These are phyloP conservation scores for Pristionchus fissidentatus DNA, from an alignment of 2,888 invertebrate species.

Conservation along the genomic window DNA sequence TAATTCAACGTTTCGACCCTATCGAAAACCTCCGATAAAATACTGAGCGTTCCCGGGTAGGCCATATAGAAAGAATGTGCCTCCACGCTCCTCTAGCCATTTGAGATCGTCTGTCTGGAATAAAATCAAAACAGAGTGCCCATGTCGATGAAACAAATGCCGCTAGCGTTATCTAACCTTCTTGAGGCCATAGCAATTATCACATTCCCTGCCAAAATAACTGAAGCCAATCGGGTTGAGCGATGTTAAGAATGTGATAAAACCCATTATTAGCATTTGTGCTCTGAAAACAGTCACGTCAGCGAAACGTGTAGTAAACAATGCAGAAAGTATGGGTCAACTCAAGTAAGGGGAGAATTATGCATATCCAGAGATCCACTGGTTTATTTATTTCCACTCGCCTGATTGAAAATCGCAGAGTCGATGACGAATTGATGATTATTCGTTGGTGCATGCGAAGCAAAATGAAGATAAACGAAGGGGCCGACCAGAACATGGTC, in stretches of 20 bases:
- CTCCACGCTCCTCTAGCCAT: neutral
- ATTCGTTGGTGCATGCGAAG: conserved; percentile 9
- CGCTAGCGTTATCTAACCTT: neutral
- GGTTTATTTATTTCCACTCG: neutral
- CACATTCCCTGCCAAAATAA: neutral
- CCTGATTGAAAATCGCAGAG: neutral
- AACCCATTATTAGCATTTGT: neutral
- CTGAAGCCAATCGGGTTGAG: neutral
- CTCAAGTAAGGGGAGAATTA: too few relatives aligned
- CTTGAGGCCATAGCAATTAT: neutral
- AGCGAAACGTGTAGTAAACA: neutral
- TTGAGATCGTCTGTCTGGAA: neutral
- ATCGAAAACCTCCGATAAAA: neutral
- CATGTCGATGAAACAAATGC: too few relatives aligned
- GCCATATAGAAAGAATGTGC: neutral
- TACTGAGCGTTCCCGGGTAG: neutral
- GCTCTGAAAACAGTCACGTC: neutral
- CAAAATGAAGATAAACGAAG: neutral
- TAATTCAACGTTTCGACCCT: neutral
- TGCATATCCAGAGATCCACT: too few relatives aligned
- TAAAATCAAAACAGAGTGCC: neutral
- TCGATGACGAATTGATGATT: neutral
- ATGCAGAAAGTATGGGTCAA: neutral
- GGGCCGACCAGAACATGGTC: neutral
- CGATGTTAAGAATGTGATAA: neutral